phyloP scores from a whole-genome alignment of 2,113 vertebrate genomes.

The Pavo muticus region DNA sequence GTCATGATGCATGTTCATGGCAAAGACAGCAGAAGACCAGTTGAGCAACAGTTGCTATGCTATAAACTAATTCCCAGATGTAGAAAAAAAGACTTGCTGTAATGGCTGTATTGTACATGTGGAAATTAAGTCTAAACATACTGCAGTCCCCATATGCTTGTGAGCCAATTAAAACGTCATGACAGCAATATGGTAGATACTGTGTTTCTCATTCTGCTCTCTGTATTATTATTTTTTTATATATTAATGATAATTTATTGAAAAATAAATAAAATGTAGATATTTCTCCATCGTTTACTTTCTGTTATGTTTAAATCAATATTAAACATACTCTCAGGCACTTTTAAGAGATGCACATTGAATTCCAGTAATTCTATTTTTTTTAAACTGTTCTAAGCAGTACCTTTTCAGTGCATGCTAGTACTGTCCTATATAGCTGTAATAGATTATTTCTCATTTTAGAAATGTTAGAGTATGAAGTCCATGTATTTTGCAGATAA shows the following conservation, averaged over 20 bases:
- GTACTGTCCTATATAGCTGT: background rate
- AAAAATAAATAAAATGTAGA: background rate
- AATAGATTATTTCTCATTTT: background rate
- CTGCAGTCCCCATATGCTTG: background rate
- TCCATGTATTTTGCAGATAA: background rate
- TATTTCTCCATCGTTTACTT: background rate
- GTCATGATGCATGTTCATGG: slow-evolving; percentile 29
- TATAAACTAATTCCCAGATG: slow-evolving; percentile 71
- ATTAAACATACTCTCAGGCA: background rate
- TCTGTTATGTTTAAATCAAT: background rate
- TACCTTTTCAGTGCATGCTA: background rate
- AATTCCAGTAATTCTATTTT: background rate
- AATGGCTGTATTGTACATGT: slow-evolving; percentile 50
- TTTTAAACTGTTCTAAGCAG: background rate
- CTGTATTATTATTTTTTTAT: background rate
- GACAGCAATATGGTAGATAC: slow-evolving; percentile 28
- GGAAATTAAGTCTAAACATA: slow-evolving; percentile 65
- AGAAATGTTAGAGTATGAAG: background rate
- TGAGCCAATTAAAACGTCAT: slow-evolving; percentile 60
- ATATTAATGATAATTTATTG: background rate
- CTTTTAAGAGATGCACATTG: background rate
- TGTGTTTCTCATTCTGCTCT: slow-evolving; percentile 33
- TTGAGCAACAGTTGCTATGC: slow-evolving; percentile 53
- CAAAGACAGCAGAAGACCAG: slow-evolving; percentile 63
- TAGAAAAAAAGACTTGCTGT: slow-evolving; percentile 35